A percentile compares a stretch with the other conserved stretches of the same genome.
Evolutionary conservation across 2,797 vertebrate genomes (phyloP).

Genomic region (Ctenochaetus hawaiiensis): DNA sequence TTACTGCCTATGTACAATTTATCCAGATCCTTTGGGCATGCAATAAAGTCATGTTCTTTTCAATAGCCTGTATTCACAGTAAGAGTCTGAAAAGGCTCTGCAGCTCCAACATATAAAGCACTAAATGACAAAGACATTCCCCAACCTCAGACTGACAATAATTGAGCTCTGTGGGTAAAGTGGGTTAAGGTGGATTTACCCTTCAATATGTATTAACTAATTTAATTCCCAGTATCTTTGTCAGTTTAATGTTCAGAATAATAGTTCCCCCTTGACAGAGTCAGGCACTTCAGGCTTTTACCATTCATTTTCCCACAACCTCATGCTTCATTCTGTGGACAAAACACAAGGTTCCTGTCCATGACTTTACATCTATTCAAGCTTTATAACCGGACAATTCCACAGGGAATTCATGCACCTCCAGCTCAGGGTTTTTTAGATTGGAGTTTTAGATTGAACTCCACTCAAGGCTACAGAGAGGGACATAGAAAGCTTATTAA

Average conservation of each 20-base stretch:
- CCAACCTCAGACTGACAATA: constrained; percentile 20
- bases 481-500: constrained; percentile 21
- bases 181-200: constrained; percentile 44
- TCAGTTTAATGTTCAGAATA: constrained; percentile 21
- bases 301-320: constrained; percentile 19
- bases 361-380: constrained; percentile 33
- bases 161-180: constrained; percentile 33
- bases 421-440: constrained; percentile 13
- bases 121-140: constrained; percentile 44
- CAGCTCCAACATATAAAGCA: constrained; percentile 6
- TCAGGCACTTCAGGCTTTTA: constrained; percentile 10
- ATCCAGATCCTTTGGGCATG: constrained; percentile 12
- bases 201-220: constrained; percentile 29
- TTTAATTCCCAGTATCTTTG: constrained; percentile 34
- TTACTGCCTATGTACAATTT: not conserved
- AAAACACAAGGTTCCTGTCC: constrained; percentile 19
- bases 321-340: constrained; percentile 8
- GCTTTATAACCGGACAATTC: constrained; percentile 19
- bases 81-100: constrained; percentile 14
- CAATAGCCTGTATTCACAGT: constrained; percentile 30
- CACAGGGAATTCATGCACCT: constrained; percentile 16
- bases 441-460: constrained; percentile 9
- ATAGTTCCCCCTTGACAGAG: constrained; percentile 14
- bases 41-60: constrained; percentile 31
- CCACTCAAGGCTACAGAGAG: not conserved